These are phyloP conservation scores for Cossypha heuglini DNA, from an alignment of 2,797 vertebrate species.

Conservation along the genomic window DNA sequence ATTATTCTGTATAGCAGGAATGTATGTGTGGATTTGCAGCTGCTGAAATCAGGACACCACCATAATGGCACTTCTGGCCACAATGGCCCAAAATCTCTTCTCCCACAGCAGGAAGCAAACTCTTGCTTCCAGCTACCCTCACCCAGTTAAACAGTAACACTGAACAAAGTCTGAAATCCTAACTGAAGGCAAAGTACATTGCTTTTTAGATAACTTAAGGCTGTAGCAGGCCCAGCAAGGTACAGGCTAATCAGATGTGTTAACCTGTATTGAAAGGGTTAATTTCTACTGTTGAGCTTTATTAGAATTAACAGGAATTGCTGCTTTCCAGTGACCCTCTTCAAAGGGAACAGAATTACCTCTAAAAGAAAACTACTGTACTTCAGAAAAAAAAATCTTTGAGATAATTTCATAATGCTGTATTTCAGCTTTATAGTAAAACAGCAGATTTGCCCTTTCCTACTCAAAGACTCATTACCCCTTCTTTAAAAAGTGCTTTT, in stretches of 20 bases:
- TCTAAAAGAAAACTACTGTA: background rate
- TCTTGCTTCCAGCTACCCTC: background rate
- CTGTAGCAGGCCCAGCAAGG: background rate
- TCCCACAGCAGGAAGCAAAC: background rate
- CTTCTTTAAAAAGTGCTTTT: background rate
- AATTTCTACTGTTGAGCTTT: background rate
- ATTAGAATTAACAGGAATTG: background rate
- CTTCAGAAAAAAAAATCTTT: background rate
- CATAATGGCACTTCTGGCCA: background rate
- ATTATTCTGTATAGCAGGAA: background rate
- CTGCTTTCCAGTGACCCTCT: background rate
- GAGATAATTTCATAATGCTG: background rate
- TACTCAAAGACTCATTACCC: background rate
- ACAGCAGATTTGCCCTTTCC: background rate
- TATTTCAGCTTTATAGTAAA: background rate
- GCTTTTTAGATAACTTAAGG: constrained; percentile 10
- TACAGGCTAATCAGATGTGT: background rate
- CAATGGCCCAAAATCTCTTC: background rate
- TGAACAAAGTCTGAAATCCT: constrained; percentile 49
- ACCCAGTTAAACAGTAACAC: constrained; percentile 59
- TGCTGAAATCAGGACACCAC: background rate
- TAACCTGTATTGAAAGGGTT: background rate
- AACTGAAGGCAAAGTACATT: constrained; percentile 59
- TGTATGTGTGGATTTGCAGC: background rate
- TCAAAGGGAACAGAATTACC: background rate